A percentile compares a stretch with the other conserved stretches of the same genome.
Evolutionary conservation across 1,140 invertebrate species (phyloP).

Genomic region (Micrasema minimum): DNA sequence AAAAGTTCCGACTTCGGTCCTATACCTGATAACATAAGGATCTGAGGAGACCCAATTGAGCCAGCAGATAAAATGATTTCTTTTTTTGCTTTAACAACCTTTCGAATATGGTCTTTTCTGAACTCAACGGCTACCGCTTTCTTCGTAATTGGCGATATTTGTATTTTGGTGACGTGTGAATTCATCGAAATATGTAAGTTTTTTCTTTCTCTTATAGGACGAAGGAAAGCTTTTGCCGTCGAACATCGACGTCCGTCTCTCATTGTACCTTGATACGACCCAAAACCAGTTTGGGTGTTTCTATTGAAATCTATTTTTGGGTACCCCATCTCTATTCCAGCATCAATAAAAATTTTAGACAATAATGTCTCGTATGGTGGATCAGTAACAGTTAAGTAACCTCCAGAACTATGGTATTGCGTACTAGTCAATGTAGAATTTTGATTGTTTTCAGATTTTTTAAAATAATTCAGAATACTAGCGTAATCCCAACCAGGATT

Average conservation of each 20-base stretch:
- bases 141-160: slow-evolving; percentile 80
- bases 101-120: slow-evolving; percentile 71
- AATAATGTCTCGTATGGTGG: slow-evolving; percentile 77
- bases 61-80: slow-evolving; percentile 86
- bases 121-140: slow-evolving; percentile 81
- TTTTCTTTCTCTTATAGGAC: slow-evolving; percentile 77
- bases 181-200: slow-evolving; percentile 86
- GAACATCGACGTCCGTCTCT: slow-evolving; percentile 84
- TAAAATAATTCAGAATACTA: slow-evolving; percentile 87
- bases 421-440: slow-evolving; percentile 81
- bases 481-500: slow-evolving; percentile 91
- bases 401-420: slow-evolving; percentile 65
- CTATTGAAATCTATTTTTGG: slow-evolving; percentile 89
- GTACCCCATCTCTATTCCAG: slow-evolving; percentile 88
- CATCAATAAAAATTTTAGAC: slow-evolving; percentile 84
- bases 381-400: slow-evolving; percentile 69
- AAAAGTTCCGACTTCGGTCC: slow-evolving; percentile 81
- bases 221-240: slow-evolving; percentile 90
- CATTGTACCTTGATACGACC: slow-evolving; percentile 91
- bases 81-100: slow-evolving; percentile 75
- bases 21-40: slow-evolving; percentile 89
- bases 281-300: slow-evolving; percentile 83
- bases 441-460: slow-evolving; percentile 89
- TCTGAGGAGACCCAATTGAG: slow-evolving; percentile 81
- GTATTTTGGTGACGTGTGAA: slow-evolving; percentile 77